Conservation (phyloP, 2,797 vertebrate genomes). For the Hippopotamyrus pictus region DNA sequence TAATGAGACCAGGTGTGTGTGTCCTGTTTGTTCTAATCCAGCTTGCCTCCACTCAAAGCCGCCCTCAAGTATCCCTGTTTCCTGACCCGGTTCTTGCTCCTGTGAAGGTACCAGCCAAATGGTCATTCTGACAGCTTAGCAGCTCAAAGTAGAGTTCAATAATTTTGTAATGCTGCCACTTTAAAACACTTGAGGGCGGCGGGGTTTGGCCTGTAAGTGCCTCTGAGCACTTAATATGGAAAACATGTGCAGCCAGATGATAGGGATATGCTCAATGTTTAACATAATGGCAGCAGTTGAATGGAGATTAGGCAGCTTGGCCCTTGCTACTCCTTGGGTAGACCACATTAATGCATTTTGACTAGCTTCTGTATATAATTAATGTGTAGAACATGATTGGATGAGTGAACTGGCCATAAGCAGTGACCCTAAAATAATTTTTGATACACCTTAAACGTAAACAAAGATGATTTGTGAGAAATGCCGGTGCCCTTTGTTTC, state of each 20-base stretch:
- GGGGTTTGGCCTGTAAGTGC: not conserved
- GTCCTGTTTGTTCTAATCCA: conserved; percentile 53
- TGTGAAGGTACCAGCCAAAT: conserved; percentile 71
- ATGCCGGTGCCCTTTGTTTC: not conserved
- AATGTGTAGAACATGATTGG: not conserved
- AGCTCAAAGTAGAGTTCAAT: not conserved
- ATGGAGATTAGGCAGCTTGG: not conserved
- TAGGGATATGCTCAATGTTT: not conserved
- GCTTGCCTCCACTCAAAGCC: conserved; percentile 66
- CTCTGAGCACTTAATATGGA: not conserved
- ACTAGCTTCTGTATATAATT: not conserved
- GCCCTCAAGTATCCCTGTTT: conserved; percentile 52
- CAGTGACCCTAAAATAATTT: not conserved
- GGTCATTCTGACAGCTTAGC: conserved; percentile 3
- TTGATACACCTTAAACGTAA: not conserved
- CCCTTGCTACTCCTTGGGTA: not conserved
- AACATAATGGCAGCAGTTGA: not conserved
- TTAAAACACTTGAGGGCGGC: not conserved
- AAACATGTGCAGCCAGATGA: not conserved
- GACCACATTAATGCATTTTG: not conserved
- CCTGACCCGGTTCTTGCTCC: conserved; percentile 57
- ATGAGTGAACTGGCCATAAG: not conserved
- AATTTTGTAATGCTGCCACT: not conserved
- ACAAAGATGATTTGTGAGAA: not conserved
- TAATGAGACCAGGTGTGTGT: not conserved